Evolutionary conservation across 1,140 invertebrate species (phyloP).

Genomic region (Brachionus sp.): DNA sequence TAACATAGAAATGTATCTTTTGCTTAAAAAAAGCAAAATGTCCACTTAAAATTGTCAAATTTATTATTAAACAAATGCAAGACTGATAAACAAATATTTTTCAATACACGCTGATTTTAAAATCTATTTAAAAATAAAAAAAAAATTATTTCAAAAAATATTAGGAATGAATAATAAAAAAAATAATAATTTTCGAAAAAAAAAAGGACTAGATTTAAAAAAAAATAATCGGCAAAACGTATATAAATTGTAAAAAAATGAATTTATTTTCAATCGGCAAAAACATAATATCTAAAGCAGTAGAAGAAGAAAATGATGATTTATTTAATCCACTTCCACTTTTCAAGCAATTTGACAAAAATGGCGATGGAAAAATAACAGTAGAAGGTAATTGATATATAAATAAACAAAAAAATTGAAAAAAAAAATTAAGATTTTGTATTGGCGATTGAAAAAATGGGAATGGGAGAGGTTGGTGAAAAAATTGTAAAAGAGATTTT

Average conservation of each 20-base stretch:
- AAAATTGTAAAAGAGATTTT: not conserved
- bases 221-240: too few species aligned
- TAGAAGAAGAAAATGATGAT: not conserved
- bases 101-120: too few species aligned
- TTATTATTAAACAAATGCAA: too few species aligned
- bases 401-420: not conserved
- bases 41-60: too few species aligned
- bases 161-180: too few species aligned
- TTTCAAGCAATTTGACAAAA: constrained; percentile 43
- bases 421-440: not conserved
- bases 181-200: too few species aligned
- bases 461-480: not conserved
- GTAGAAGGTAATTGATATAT: not conserved
- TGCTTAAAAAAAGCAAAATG: not conserved
- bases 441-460: not conserved
- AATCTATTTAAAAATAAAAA: too few species aligned
- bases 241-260: not conserved
- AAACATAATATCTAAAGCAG: not conserved
- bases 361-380: constrained; percentile 39
- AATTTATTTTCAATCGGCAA: constrained; percentile 8
- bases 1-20: not conserved
- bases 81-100: too few species aligned
- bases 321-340: not conserved
- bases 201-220: too few species aligned
- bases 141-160: too few species aligned